Base-by-base conservation (phyloP, 1,140 invertebrate genomes). In the Drosophila subobscura region DNA sequence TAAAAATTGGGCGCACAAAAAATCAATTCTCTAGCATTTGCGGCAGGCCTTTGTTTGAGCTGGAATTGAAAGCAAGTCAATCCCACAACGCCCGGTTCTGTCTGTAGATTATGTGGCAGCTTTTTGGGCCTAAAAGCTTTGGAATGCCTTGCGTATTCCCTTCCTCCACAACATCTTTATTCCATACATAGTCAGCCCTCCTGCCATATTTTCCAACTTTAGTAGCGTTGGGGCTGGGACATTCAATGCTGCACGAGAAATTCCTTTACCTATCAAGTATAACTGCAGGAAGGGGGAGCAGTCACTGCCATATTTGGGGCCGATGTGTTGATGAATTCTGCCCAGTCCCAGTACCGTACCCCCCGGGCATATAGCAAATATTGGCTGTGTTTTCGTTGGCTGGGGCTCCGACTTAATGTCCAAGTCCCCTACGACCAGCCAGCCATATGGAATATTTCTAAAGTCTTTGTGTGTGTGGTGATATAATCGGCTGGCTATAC, bases 361-460 rank as follows among this genome's bases (percentile, higher is more conserved):
- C 68, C 42, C 27, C 29, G 44, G 53, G 72, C 78, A 77, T 61
- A 64, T 61, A 66, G 57, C 60, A 56, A 67, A 66, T 77, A 73
- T 81, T 85, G 70, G 77, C 66, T 81, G 52, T 49, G 37, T 56
- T 49, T 52, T 72, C 53, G 58, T 61, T 79, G 29, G 33, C 60
- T 68, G 58, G 52, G 75, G 47, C 61, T 70, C 49, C 16, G 61
- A 54, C 80, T 58, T 79, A 79, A 84, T 79, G 70, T 72, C 55
- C 56, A 58, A 57, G 50, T 53, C 80, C 75, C 76, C 61, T 57
- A 63, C 58, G 75, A 65, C 44, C 60, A 59, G 16, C 44, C 58
- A 83, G 23, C 44, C 59, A 83, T 71, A 84, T 83, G 74, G 64
- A 67, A 85, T 80, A 86, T 85, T 85, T 85, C 65, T 72, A 47